These are phyloP conservation scores for Microctenopoma lineatum DNA, from an alignment of 2,797 vertebrate species.

Conservation along the genomic window DNA sequence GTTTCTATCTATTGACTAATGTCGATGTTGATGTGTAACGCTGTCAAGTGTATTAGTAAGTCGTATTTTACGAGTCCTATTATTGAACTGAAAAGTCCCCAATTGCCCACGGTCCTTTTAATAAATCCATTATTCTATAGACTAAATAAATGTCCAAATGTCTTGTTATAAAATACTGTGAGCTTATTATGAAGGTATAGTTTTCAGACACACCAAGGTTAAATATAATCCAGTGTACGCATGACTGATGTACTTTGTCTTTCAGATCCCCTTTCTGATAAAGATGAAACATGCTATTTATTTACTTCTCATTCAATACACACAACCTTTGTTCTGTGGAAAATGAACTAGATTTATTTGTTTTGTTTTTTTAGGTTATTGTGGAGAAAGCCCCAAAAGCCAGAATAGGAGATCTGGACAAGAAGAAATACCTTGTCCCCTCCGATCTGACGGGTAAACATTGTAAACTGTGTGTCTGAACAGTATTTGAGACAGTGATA, in stretches of 20 bases:
- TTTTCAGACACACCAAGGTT: background rate
- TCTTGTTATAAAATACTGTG: background rate
- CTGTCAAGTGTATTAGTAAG: background rate
- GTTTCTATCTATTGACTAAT: background rate
- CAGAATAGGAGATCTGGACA: conserved; percentile 95
- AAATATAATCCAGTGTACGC: background rate
- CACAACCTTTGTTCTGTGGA: background rate
- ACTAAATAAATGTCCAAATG: background rate
- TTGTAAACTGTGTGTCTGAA: background rate
- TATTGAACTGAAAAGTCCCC: conserved; percentile 28
- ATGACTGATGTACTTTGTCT: background rate
- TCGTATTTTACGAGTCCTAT: conserved; percentile 18
- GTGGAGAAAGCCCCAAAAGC: conserved; percentile 96
- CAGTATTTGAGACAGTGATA: background rate
- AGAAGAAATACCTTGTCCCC: conserved; percentile 95
- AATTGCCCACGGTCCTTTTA: background rate
- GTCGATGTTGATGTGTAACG: background rate
- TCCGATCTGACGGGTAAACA: conserved; percentile 92
- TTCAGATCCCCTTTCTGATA: conserved; percentile 58
- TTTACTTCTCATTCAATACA: background rate
- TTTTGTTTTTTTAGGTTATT: conserved; percentile 83
- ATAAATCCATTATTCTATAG: background rate
- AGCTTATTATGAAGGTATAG: background rate
- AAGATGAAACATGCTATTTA: conserved; percentile 6
- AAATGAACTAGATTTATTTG: background rate